phyloP scores from a whole-genome alignment of 2,888 invertebrate species.

The Synanthedon tipuliformis region DNA sequence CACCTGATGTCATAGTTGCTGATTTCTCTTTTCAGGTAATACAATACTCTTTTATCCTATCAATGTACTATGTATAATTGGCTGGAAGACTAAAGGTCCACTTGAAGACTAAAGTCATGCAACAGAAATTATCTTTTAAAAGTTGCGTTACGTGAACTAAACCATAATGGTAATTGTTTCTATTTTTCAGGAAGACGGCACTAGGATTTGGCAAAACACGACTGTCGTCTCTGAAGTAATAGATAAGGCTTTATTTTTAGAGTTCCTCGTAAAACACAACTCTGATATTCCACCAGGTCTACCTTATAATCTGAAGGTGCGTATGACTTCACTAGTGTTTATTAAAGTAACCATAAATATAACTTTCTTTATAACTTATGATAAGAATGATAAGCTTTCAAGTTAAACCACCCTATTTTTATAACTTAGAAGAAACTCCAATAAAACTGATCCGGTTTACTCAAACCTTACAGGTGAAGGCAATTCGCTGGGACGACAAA shows the following conservation, averaged over 20 bases:
- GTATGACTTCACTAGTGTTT: background rate
- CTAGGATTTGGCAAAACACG: slow-evolving; percentile 72
- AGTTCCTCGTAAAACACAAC: slow-evolving; percentile 69
- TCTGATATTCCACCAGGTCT: slow-evolving; percentile 77
- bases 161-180: too few species aligned
- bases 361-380: too few species aligned
- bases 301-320: slow-evolving; percentile 75
- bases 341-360: too few species aligned
- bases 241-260: slow-evolving; percentile 66
- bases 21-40: slow-evolving; percentile 55
- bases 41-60: background rate
- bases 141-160: too few species aligned
- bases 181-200: slow-evolving; percentile 70
- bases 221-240: slow-evolving; percentile 70
- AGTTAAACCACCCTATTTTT: background rate
- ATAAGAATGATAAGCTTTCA: too few species aligned
- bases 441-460: too few species aligned
- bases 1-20: slow-evolving; percentile 44
- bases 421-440: too few species aligned
- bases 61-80: too few species aligned
- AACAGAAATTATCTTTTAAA: too few species aligned
- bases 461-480: slow-evolving; percentile 37
- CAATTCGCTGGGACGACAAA: slow-evolving; percentile 55
- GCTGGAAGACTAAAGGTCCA: too few species aligned
- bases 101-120: too few species aligned